Percentiles rank a stretch among this genome's conserved stretches.
Evolutionary conservation across 2,888 invertebrate species (phyloP).

Genomic region (Hypercompe scribonia): DNA sequence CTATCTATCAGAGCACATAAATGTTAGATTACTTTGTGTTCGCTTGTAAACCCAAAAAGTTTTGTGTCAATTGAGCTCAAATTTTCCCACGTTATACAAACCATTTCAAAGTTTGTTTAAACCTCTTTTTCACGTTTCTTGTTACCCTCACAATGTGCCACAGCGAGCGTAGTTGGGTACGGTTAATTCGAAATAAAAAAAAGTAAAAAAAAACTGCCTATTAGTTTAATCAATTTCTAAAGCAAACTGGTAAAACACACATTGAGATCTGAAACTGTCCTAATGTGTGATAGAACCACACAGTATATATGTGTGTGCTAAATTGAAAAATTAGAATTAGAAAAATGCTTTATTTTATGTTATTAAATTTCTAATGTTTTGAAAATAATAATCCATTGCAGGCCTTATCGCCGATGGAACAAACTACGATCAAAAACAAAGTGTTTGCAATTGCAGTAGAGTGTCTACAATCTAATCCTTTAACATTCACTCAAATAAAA

Average conservation of each 20-base stretch:
- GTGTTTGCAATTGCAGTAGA: constrained; percentile 59
- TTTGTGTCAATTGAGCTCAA: no score
- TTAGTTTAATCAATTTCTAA: not conserved
- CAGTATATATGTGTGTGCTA: not conserved
- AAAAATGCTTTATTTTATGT: not conserved
- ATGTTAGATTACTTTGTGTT: no score
- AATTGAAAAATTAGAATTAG: not conserved
- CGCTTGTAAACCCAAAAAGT: no score
- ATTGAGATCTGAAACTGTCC: not conserved
- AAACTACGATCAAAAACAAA: constrained; percentile 59
- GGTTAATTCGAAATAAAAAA: no score
- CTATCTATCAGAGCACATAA: not conserved
- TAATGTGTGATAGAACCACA: not conserved
- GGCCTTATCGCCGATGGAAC: constrained; percentile 62
- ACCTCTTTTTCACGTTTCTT: no score
- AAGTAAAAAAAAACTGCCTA: not conserved
- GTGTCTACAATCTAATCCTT: constrained; percentile 64
- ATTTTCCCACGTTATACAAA: no score
- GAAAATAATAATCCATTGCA: constrained; percentile 33
- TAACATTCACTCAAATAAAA: constrained; percentile 62
- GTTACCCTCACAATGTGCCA: no score
- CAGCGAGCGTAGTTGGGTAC: no score
- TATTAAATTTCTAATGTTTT: not conserved
- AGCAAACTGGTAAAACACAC: not conserved
- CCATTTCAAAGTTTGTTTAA: no score